A percentile compares a stretch with the other conserved stretches of the same genome.
Evolutionary conservation across 1,140 invertebrate species (phyloP).

Genomic region (Conus betulinus): DNA sequence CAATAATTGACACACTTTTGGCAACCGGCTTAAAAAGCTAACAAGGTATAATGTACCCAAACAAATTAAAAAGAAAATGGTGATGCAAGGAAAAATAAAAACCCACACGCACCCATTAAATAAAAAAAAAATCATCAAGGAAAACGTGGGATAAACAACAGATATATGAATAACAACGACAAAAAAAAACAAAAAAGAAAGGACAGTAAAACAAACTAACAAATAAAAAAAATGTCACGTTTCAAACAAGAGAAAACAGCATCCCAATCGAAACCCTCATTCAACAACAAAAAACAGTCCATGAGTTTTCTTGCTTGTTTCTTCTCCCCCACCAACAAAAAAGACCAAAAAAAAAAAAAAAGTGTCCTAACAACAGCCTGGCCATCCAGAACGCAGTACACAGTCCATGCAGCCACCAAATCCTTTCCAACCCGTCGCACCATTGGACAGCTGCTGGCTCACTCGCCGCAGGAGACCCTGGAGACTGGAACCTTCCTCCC

Average conservation of each 20-base stretch:
- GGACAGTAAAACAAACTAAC: not conserved
- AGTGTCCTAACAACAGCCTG: no score
- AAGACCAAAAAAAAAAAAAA: not conserved
- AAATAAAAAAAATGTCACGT: not conserved
- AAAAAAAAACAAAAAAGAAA: not conserved
- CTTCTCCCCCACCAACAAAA: not conserved
- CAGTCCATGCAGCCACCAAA: no score
- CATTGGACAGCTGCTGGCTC: no score
- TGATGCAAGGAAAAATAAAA: not conserved
- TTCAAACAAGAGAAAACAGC: not conserved
- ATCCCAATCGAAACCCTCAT: not conserved
- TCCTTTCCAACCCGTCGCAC: no score
- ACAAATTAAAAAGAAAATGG: not conserved
- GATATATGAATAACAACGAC: no score
- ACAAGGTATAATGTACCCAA: not conserved
- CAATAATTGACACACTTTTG: not conserved
- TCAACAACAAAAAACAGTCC: constrained; percentile 14
- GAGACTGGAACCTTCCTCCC: no score
- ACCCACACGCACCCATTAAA: not conserved
- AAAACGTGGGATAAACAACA: no score
- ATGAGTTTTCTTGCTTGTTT: not conserved
- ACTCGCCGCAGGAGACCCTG: no score
- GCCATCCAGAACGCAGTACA: no score
- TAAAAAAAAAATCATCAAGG: no score
- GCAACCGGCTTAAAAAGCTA: not conserved